phyloP scores from a whole-genome alignment of 1,140 invertebrate species.

The Ctenoplectra terminalis region DNA sequence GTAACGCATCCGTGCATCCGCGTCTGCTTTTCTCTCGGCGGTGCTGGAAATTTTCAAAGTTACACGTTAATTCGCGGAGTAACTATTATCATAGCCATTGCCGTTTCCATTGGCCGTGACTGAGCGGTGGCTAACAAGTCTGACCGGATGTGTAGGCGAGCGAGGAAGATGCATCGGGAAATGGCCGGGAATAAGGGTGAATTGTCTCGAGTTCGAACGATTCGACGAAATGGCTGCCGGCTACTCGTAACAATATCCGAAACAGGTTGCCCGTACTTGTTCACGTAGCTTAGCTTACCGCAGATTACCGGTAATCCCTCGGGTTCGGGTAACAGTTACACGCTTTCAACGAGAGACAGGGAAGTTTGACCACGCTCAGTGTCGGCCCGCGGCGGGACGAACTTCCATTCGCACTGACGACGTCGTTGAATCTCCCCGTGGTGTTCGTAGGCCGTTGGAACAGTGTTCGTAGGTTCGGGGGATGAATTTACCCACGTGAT shows the following conservation, averaged over 20 bases:
- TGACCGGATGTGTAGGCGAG: background rate
- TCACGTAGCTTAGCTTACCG: slow-evolving; percentile 72
- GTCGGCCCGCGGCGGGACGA: slow-evolving; percentile 31
- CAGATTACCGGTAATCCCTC: slow-evolving; percentile 75
- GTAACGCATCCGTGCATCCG: background rate
- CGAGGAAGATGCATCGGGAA: slow-evolving; percentile 3
- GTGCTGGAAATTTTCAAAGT: slow-evolving; percentile 51
- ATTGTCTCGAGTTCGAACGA: slow-evolving; percentile 62
- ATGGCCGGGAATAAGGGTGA: slow-evolving; percentile 18
- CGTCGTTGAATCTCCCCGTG: slow-evolving; percentile 36
- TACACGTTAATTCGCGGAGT: slow-evolving; percentile 55
- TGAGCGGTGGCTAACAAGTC: slow-evolving; percentile 49
- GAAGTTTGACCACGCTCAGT: slow-evolving; percentile 51
- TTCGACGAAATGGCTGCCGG: slow-evolving; percentile 64
- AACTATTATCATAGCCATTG: slow-evolving; percentile 36
- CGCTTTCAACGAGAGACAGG: slow-evolving; percentile 67
- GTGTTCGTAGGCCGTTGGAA: background rate
- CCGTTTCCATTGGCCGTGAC: background rate
- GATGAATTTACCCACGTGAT: background rate
- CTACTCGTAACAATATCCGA: slow-evolving; percentile 72
- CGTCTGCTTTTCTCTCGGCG: slow-evolving; percentile 41
- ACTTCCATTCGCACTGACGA: slow-evolving; percentile 36
- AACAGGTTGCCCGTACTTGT: slow-evolving; percentile 68
- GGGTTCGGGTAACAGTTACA: slow-evolving; percentile 75
- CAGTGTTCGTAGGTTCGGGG: background rate